These are phyloP conservation scores for Budorcas taxicolor DNA, from an alignment of 2,113 vertebrate species.

Conservation along the genomic window DNA sequence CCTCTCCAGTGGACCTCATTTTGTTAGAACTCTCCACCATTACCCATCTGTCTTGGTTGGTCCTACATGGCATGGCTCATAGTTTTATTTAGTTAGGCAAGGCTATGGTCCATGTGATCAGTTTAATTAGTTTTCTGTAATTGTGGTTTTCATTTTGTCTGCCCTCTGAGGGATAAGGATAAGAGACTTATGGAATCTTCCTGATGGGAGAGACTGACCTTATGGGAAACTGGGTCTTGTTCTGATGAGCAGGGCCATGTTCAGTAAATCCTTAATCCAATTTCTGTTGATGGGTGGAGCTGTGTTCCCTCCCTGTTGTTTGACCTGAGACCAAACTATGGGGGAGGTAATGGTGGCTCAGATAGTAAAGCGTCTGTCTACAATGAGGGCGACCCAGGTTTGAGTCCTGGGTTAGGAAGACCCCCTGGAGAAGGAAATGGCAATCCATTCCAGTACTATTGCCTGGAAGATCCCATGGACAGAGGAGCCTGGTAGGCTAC, in stretches of 20 bases:
- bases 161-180: not conserved
- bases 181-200: not conserved
- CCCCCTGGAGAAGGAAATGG: too few relatives aligned
- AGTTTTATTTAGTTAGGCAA: not conserved
- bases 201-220: not conserved
- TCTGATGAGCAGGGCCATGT: not conserved
- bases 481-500: too few relatives aligned
- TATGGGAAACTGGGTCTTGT: not conserved
- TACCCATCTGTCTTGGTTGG: not conserved
- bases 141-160: not conserved
- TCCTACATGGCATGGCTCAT: not conserved
- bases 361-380: too few relatives aligned
- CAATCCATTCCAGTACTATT: too few relatives aligned
- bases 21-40: not conserved
- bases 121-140: not conserved
- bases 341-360: too few relatives aligned
- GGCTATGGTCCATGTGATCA: not conserved
- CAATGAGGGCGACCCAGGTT: too few relatives aligned
- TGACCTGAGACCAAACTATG: too few relatives aligned
- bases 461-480: too few relatives aligned
- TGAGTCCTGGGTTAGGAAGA: too few relatives aligned
- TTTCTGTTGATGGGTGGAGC: too few relatives aligned
- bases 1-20: not conserved
- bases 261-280: too few relatives aligned
- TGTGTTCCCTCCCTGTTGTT: too few relatives aligned